These are phyloP conservation scores for Mormyrops attenuatus DNA, from an alignment of 2,797 vertebrate genomes.

Conservation along the genomic window DNA sequence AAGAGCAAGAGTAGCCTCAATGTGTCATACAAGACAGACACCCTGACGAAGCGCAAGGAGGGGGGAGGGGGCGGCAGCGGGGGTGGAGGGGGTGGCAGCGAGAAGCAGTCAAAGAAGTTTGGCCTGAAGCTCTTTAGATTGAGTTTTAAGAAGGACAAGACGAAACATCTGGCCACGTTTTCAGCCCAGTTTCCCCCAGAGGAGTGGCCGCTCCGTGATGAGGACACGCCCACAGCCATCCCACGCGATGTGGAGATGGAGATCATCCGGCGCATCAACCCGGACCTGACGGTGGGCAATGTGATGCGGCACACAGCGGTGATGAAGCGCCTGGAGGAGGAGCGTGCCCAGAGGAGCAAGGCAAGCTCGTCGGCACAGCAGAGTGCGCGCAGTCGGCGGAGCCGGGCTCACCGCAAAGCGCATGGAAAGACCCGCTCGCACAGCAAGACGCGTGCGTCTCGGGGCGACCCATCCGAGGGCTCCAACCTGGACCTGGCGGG, in stretches of 20 bases:
- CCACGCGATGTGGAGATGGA: conserved; percentile 94
- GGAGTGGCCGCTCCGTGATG: conserved; percentile 92
- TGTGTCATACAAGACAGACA: conserved; percentile 91
- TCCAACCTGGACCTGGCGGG: conserved; percentile 76
- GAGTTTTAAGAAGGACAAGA: conserved; percentile 97
- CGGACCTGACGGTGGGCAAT: conserved; percentile 95
- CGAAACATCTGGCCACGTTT: conserved; percentile 92
- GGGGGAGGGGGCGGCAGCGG: conserved; percentile 60
- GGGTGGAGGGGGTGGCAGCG: conserved; percentile 65
- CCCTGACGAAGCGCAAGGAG: conserved; percentile 82
- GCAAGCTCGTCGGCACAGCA: conserved; percentile 86
- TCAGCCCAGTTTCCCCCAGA: conserved; percentile 96
- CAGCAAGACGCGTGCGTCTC: conserved; percentile 85
- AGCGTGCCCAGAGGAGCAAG: conserved; percentile 89
- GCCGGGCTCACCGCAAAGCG: conserved; percentile 82
- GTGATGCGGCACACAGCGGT: conserved; percentile 93
- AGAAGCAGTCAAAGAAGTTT: conserved; percentile 87
- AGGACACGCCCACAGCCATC: conserved; percentile 83
- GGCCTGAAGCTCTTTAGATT: conserved; percentile 92
- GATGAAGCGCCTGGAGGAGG: conserved; percentile 96
- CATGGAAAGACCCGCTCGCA: conserved; percentile 87
- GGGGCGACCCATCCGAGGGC: conserved; percentile 81
- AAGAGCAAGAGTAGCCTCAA: conserved; percentile 89
- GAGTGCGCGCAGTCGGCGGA: conserved; percentile 86
- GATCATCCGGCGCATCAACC: conserved; percentile 94